phyloP scores from a whole-genome alignment of 2,888 invertebrate species.

The Scaptomyza tumidula region DNA sequence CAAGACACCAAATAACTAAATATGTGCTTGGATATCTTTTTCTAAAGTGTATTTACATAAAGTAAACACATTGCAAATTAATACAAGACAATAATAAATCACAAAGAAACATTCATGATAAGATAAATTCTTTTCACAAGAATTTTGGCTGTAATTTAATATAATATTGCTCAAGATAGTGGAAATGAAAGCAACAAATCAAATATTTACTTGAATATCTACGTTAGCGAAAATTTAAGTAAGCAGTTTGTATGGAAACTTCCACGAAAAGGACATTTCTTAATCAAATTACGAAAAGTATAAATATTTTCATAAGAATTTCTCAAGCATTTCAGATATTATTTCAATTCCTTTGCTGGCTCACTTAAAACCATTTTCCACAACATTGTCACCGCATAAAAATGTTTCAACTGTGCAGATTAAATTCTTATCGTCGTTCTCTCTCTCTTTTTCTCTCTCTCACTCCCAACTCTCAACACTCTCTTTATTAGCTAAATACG shows the following conservation, averaged over 20 bases:
- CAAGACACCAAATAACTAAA: constrained; percentile 1
- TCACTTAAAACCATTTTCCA: constrained; percentile 15
- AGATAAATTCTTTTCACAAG: background rate
- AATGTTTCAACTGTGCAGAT: background rate
- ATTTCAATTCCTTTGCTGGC: background rate
- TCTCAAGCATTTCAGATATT: background rate
- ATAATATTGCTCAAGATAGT: background rate
- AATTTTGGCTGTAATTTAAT: background rate
- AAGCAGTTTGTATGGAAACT: constrained; percentile 1
- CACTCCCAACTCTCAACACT: background rate
- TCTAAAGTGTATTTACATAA: no score
- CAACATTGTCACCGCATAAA: constrained; percentile 29
- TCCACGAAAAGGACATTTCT: background rate
- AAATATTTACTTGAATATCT: background rate
- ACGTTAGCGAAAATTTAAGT: background rate
- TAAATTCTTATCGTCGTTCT: constrained; percentile 6
- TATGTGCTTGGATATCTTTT: constrained; percentile 2
- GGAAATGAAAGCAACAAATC: background rate
- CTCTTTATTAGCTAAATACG: constrained; percentile 15
- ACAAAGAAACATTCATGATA: background rate
- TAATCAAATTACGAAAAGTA: background rate
- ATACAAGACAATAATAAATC: background rate
- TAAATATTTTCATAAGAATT: background rate
- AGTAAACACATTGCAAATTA: background rate
- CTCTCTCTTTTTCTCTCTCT: constrained; percentile 1